Evolutionary conservation across 2,888 invertebrate genomes (phyloP), one percentile per base, ranked within the genome.

Genomic region (Drosophila phalerata): DNA sequence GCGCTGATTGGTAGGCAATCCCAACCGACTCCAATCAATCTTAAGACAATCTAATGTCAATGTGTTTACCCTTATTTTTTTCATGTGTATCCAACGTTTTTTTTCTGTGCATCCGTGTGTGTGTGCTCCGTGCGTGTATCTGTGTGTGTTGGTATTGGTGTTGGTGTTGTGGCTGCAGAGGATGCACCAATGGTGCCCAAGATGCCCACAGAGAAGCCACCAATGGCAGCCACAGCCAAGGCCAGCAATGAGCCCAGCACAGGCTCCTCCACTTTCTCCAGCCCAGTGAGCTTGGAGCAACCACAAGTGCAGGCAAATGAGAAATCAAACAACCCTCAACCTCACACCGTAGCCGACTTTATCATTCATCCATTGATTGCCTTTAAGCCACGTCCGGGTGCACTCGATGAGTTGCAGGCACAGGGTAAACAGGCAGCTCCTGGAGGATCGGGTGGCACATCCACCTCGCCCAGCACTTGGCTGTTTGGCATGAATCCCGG

Each of bases 281-380:
- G 13, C 6, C 19, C 42, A 10, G 19, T 3, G 9, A 22, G 19
- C 22, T n/a, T 17, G 45, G 62, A 61, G 25, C 55, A 19, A 19
- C 28, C 17, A 19, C 42, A 19, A 15, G 25, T 9, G 17, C 37
- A 30, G 30, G 37, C 15, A 8, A 72, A 68, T 5, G 66, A 73
- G 56, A 64, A 47, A 0, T 63, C 72, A 3, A 37, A 2, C n/a
- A 37, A n/a, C 4, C 61, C 71, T 0, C 77, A 77, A 8, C 83
- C 81, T 0, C 91, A 91, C n/a, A 90, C 91, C 5, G 85, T 91
- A 5, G 91, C 91, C 10, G 91, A 91, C 47, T 91, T 90, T 25
- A 88, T 91, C 13, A 91, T 91, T 8, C 91, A 91, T 62, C 91
- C 91, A 0, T 38, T 91, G 63, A 91, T 91, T 51, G 91, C 91